These are phyloP conservation scores for Chrysomallon squamiferum DNA, from an alignment of 1,140 invertebrate genomes.

Conservation along the genomic window DNA sequence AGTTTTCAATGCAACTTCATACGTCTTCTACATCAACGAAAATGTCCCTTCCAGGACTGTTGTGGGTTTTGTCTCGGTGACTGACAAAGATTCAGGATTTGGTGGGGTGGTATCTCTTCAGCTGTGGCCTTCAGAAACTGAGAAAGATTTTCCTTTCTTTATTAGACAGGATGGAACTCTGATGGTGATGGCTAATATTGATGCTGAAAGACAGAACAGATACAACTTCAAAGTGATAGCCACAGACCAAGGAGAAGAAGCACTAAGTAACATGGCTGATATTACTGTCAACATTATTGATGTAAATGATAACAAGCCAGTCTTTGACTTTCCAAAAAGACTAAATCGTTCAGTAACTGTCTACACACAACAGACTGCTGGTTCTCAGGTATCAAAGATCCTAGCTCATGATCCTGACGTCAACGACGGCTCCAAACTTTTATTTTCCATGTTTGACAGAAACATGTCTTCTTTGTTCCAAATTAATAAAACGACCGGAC, in stretches of 20 bases:
- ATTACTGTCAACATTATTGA: constrained; percentile 82
- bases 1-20: constrained; percentile 13
- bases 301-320: constrained; percentile 71
- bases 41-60: constrained; percentile 16
- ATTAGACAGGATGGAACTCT: constrained; percentile 11
- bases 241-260: constrained; percentile 87
- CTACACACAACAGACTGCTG: constrained; percentile 7
- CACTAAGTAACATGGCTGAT: constrained; percentile 84
- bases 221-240: constrained; percentile 87
- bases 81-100: constrained; percentile 18
- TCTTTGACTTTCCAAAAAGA: constrained; percentile 60
- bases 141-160: constrained; percentile 7
- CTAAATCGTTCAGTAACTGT: constrained; percentile 12
- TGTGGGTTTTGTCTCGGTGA: constrained; percentile 21
- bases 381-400: constrained; percentile 14
- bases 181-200: constrained; percentile 65
- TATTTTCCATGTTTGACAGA: constrained; percentile 15
- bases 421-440: constrained; percentile 21
- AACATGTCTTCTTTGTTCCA: constrained; percentile 30
- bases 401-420: constrained; percentile 51
- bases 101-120: constrained; percentile 3
- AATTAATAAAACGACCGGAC: constrained; percentile 30
- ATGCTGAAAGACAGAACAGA: constrained; percentile 78
- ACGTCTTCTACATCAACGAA: constrained; percentile 28
- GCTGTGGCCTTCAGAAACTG: not conserved